A percentile compares a stretch with the other conserved stretches of the same genome.
These are phyloP conservation scores for Lepus timidus DNA, from an alignment of 2,113 vertebrate species.

Conservation along the genomic window DNA sequence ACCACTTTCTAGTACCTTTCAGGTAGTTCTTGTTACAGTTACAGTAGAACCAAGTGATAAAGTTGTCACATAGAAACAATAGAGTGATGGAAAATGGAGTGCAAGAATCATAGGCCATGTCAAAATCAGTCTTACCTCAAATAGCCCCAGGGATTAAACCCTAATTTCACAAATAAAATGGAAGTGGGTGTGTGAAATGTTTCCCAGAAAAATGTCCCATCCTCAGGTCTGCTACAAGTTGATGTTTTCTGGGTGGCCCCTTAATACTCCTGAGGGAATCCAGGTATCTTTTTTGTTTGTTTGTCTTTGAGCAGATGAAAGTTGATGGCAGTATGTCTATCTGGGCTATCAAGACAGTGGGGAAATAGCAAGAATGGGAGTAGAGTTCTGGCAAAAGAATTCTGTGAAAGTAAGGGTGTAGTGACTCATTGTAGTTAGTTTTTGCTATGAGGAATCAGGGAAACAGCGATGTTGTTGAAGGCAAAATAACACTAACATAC, in stretches of 20 bases:
- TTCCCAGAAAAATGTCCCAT: not conserved
- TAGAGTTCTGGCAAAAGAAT: not conserved
- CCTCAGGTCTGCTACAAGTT: not conserved
- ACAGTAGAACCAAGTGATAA: not conserved
- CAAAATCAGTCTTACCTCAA: not conserved
- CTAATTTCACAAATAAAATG: not conserved
- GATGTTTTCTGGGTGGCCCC: not conserved
- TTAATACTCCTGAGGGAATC: not conserved
- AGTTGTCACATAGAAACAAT: not conserved
- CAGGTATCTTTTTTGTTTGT: not conserved
- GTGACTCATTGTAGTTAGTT: not conserved
- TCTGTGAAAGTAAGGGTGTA: not conserved
- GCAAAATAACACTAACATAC: not conserved
- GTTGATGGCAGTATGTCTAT: not conserved
- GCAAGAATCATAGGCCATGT: not conserved
- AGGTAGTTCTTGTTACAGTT: not conserved
- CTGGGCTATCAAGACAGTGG: not conserved
- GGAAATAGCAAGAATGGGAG: not conserved
- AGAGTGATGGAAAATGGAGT: not conserved
- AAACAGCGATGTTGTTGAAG: constrained; percentile 30
- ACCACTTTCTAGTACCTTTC: not conserved
- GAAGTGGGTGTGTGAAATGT: not conserved
- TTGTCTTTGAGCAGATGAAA: constrained; percentile 30
- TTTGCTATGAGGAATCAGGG: constrained; percentile 15
- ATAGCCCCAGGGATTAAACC: not conserved